These are phyloP conservation scores for Polymixis lichenea DNA, from an alignment of 2,888 invertebrate species.

Conservation along the genomic window DNA sequence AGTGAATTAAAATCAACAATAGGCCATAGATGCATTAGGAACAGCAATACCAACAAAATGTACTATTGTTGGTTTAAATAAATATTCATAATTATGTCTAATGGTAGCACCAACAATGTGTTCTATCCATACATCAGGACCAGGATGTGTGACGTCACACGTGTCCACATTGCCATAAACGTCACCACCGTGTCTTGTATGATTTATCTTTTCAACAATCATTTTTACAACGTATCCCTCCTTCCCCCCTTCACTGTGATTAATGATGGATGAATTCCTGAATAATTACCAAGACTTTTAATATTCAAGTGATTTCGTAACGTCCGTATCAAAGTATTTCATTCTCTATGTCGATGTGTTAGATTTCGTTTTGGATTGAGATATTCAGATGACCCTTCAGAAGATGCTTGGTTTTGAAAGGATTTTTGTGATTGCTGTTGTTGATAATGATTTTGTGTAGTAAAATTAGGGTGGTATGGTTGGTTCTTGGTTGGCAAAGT, in stretches of 20 bases:
- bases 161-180: constrained; percentile 80
- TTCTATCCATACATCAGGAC: constrained; percentile 73
- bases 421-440: constrained; percentile 63
- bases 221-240: constrained; percentile 89
- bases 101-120: constrained; percentile 78
- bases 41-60: constrained; percentile 24
- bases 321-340: constrained; percentile 63
- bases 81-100: constrained; percentile 77
- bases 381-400: constrained; percentile 85
- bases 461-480: constrained; percentile 51
- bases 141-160: constrained; percentile 65
- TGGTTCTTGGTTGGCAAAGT: constrained; percentile 60
- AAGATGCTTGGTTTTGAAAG: constrained; percentile 66
- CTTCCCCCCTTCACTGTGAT: constrained; percentile 87
- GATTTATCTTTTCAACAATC: constrained; percentile 90
- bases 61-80: constrained; percentile 71
- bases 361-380: constrained; percentile 75
- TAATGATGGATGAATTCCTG: constrained; percentile 91
- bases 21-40: constrained; percentile 30
- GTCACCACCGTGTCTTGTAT: constrained; percentile 86
- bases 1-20: constrained; percentile 44
- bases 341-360: constrained; percentile 65
- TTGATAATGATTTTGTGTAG: constrained; percentile 54
- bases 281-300: constrained; percentile 91
- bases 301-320: constrained; percentile 89